These are phyloP conservation scores for Zaprionus ornatus DNA, from an alignment of 1,140 invertebrate species.

Conservation along the genomic window DNA sequence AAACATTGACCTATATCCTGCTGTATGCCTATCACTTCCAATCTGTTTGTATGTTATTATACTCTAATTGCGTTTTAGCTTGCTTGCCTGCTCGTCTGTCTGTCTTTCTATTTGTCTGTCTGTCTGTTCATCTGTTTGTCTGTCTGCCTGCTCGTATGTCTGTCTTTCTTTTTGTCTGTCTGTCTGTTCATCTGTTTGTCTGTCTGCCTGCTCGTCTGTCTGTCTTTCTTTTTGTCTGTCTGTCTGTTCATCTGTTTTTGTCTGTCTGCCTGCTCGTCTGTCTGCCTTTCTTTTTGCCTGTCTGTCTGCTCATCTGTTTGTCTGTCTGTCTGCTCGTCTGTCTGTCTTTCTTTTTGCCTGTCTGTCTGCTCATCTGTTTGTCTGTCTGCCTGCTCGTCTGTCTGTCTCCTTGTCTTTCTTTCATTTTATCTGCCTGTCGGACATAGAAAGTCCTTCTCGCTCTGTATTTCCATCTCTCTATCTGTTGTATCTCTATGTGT, in stretches of 20 bases:
- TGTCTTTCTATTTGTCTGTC: background rate
- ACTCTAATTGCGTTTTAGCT: background rate
- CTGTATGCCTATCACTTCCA: background rate
- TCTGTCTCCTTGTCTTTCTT: background rate
- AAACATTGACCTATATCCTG: background rate
- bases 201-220: too few species aligned
- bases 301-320: too few species aligned
- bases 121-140: background rate
- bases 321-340: too few species aligned
- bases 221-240: background rate
- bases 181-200: background rate
- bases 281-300: background rate
- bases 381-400: background rate
- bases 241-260: too few species aligned
- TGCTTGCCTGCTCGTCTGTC: background rate
- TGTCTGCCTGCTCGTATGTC: background rate
- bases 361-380: too few species aligned
- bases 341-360: background rate
- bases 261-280: background rate
- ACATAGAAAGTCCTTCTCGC: background rate
- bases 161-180: background rate
- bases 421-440: background rate
- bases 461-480: background rate
- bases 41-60: background rate
- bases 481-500: background rate